A percentile compares a stretch with the other conserved stretches of the same genome.
These are phyloP conservation scores for Drosophila borealis DNA, from an alignment of 2,888 invertebrate genomes.

Conservation along the genomic window DNA sequence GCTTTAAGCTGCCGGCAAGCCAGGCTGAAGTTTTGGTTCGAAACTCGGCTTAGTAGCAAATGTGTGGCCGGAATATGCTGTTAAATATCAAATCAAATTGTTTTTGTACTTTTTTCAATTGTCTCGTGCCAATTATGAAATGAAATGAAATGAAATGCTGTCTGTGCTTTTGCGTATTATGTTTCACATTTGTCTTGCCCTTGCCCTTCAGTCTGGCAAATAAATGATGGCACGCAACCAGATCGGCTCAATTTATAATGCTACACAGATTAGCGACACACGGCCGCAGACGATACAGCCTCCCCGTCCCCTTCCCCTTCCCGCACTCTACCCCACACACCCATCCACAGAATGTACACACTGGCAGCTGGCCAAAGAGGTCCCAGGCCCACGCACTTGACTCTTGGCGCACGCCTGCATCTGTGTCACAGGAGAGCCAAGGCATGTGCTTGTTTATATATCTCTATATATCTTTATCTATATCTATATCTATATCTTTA, in stretches of 20 bases:
- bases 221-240: constrained; percentile 53
- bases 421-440: constrained; percentile 33
- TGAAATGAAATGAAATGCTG: constrained; percentile 14
- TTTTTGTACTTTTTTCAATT: not conserved
- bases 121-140: constrained; percentile 30
- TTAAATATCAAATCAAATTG: no score
- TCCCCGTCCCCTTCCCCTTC: not conserved
- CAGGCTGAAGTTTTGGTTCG: not conserved
- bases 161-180: constrained; percentile 13
- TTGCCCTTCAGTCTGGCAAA: constrained; percentile 41
- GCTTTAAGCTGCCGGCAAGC: constrained; percentile 8
- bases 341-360: not conserved
- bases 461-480: not conserved
- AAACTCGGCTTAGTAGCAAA: constrained; percentile 10
- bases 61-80: not conserved
- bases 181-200: constrained; percentile 17
- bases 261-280: constrained; percentile 45
- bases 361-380: constrained; percentile 66
- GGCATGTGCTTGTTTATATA: constrained; percentile 12
- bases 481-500: not conserved
- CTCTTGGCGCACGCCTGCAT: constrained; percentile 62
- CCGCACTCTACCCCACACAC: not conserved
- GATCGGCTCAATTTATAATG: constrained; percentile 61
- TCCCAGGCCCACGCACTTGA: constrained; percentile 51
- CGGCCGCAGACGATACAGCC: constrained; percentile 30